phyloP scores from a whole-genome alignment of 1,140 invertebrate genomes.

The Macrobrachium rosenbergii region DNA sequence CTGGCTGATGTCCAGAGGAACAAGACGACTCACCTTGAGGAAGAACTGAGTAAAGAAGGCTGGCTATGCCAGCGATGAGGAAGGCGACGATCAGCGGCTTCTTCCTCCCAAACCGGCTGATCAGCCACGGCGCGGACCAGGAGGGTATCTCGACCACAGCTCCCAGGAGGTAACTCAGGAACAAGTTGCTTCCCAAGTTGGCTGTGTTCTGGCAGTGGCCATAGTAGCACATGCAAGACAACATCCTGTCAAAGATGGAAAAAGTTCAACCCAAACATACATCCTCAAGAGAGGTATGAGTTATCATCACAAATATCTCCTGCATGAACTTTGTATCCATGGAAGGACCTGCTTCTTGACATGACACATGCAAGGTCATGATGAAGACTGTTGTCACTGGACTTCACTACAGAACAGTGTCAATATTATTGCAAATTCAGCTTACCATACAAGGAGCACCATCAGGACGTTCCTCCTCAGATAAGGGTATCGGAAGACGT shows the following conservation, averaged over 20 bases:
- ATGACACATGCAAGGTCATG: background rate
- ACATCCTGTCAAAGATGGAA: constrained; percentile 60
- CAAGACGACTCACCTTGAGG: too few relatives aligned
- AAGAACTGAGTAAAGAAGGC: constrained; percentile 52
- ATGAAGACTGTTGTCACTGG: background rate
- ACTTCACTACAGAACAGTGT: background rate
- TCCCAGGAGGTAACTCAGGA: constrained; percentile 67
- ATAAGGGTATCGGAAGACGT: constrained; percentile 56
- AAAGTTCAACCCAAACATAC: too few relatives aligned
- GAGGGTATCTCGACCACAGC: constrained; percentile 67
- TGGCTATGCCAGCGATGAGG: constrained; percentile 45
- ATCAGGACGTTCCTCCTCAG: constrained; percentile 55
- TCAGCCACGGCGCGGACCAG: constrained; percentile 64
- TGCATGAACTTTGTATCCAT: too few relatives aligned
- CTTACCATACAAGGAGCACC: constrained; percentile 64
- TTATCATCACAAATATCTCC: background rate
- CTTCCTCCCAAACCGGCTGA: constrained; percentile 61
- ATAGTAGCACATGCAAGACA: constrained; percentile 66
- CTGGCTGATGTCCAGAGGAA: too few relatives aligned
- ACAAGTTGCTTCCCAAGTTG: constrained; percentile 58
- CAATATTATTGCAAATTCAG: constrained; percentile 24
- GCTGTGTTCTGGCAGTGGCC: constrained; percentile 67
- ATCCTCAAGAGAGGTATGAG: background rate
- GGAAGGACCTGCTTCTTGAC: too few relatives aligned
- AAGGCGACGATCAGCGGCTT: constrained; percentile 51